Conservation (phyloP, 1,140 invertebrate species). For the Cataglyphis hispanica region DNA sequence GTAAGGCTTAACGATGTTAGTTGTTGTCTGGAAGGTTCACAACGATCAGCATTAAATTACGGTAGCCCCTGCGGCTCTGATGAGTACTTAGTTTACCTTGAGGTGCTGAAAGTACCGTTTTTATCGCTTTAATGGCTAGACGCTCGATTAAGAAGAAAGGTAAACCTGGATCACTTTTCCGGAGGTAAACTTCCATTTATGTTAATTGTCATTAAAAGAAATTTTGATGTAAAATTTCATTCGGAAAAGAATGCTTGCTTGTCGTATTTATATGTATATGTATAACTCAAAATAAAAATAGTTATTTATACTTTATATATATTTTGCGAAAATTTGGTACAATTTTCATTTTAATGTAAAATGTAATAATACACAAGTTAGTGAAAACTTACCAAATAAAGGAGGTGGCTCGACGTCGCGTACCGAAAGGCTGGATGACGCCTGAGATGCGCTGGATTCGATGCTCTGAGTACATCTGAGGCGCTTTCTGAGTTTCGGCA, state of each 20-base stretch:
- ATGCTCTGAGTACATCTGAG: slow-evolving; percentile 88
- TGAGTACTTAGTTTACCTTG: slow-evolving; percentile 74
- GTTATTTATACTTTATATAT: background rate
- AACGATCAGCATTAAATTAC: slow-evolving; percentile 80
- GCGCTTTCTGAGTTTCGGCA: slow-evolving; percentile 93
- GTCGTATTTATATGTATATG: background rate
- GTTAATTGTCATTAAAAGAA: slow-evolving; percentile 19
- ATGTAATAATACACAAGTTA: background rate
- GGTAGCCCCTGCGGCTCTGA: slow-evolving; percentile 68
- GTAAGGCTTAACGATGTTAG: slow-evolving; percentile 79
- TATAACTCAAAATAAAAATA: background rate
- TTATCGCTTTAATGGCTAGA: slow-evolving; percentile 75
- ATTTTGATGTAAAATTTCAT: background rate
- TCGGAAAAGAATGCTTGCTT: background rate
- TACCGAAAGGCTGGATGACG: slow-evolving; percentile 92
- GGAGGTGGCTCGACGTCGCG: slow-evolving; percentile 89
- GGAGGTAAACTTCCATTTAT: background rate
- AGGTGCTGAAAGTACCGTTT: slow-evolving; percentile 75
- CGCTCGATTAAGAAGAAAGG: slow-evolving; percentile 59
- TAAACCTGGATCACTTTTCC: background rate
- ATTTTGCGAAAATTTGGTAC: background rate
- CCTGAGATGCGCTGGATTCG: slow-evolving; percentile 91
- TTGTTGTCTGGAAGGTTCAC: slow-evolving; percentile 80
- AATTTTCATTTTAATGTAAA: background rate
- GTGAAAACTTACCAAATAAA: slow-evolving; percentile 79